Base-by-base conservation (phyloP, 2,888 invertebrate genomes). In the Shargacucullia verbasci region DNA sequence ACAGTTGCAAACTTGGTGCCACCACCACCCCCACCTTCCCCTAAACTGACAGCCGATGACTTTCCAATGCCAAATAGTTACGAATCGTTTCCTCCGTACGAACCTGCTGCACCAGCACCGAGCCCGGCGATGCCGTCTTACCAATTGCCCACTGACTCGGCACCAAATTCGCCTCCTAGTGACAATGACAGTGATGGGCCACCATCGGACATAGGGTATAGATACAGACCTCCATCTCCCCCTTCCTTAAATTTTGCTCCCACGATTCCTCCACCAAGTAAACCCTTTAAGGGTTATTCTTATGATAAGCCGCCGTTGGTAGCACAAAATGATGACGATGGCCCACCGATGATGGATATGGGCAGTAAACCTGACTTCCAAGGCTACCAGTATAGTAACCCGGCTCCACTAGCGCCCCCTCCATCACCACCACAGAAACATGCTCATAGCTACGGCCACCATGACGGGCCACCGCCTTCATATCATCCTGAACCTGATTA, bases 11-110 rank as follows among this genome's bases (percentile, higher is more conserved):
- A 60, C 6, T 43, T 73, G 20, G 66, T 71, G 1, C 61, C 70
- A 3, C 70, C 77, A 8, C 75, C 77, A 9, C 73, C 60, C 5
- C 75, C 76, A 0, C 62, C 65, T 5, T 40, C 73, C 11, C 74
- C 75, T 11, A 67, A 82, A 58, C 37, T 79, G 3, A 82, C 85
- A 13, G 86, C 80, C 15, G 82, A 84, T 41, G 87, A 89, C 68
- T 91, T 92, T 55, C 91, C 91, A 48, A 71, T 79, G 33, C 92
- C 93, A 6, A 78, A 79, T 10, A 90, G 65, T 46, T 93, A 93
- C 58, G 92, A 93, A 47, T 88, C 91, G 1, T 94, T 92, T 65
- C 94, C 94, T 35, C 93, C 94, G 0, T 92, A 89, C 57, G 81
- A 88, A 31, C 83, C 88, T 5, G 57, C 48, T 14, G 76, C 46